Base-by-base conservation (phyloP, 1,140 invertebrate species). In the Drepana arcuata region DNA sequence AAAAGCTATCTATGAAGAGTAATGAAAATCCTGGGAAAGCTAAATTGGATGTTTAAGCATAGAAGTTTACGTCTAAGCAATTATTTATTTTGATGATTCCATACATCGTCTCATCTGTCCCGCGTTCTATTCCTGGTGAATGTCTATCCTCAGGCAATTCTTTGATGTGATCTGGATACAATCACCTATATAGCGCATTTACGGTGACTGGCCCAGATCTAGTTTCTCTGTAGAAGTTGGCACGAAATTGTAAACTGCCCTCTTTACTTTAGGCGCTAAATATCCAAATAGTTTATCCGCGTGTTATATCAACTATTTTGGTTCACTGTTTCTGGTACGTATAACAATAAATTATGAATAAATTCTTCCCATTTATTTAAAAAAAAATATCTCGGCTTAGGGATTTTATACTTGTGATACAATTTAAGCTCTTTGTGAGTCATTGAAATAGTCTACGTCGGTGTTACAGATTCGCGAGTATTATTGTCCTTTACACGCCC, bases 161-260 rank as follows among this genome's bases (percentile, higher is more conserved):
- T 75, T 75, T 75, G 71, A 73, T 72, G 61, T 75, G 61, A 75
- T 75, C 71, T 79, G 74, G 69, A 65, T 73, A 73, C 44, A 45
- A 75, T 80, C 75, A 66, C 57, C 52, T 54, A 59, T 57, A 69
- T 62, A 61, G 54, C 55, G 51, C 62, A 64, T 67, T 71, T 67
- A 72, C 57, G 65, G 51, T 59, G 64, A 68, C 65, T 67, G 73
- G 33, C 67, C 73, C 54, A 78, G 72, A 66, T 78, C 68, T 66
- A 57, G 62, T 69, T 70, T 57, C 59, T 42, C 60, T 51, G 62
- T 70, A 59, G 60, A 64, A 71, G 61, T 81, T 81, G 77, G 77
- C 77, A 78, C 73, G 68, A 55, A 66, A 74, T 70, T 77, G 77
- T 81, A 81, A 78, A 81, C 77, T 81, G 72, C 66, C 72, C 77